These are phyloP conservation scores for Epinephelus moara DNA, from an alignment of 2,113 vertebrate species.

Conservation along the genomic window DNA sequence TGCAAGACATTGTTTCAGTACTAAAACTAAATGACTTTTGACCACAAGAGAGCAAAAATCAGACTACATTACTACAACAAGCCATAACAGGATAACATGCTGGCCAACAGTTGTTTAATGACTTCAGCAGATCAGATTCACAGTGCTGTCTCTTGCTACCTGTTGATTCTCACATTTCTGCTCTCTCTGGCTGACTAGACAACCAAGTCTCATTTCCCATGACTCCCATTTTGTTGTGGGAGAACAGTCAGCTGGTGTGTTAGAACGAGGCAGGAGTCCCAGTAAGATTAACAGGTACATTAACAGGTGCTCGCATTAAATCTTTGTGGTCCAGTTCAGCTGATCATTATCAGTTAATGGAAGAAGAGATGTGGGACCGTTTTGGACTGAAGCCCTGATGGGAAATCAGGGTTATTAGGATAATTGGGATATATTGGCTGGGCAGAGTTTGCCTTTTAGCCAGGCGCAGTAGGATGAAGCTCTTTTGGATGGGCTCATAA, in stretches of 20 bases:
- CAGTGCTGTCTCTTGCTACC: neutral
- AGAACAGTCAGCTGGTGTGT: neutral
- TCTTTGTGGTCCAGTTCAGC: conserved; percentile 1
- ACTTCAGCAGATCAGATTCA: neutral
- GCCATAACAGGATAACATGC: neutral
- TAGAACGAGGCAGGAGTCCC: neutral
- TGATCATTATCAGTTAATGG: conserved; percentile 31
- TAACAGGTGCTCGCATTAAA: conserved; percentile 29
- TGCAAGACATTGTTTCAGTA: too few species aligned
- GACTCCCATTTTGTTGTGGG: neutral
- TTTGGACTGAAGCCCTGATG: conserved; percentile 16
- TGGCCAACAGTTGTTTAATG: neutral
- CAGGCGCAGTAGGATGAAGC: conserved; percentile 35
- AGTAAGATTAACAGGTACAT: neutral
- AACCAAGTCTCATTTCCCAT: neutral
- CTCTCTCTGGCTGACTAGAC: neutral
- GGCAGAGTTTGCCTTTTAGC: conserved; percentile 25
- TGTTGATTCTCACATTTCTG: neutral
- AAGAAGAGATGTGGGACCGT: conserved; percentile 20
- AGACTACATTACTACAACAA: neutral
- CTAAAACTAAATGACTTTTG: neutral
- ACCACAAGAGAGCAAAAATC: neutral
- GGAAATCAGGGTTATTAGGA: conserved; percentile 32
- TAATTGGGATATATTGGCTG: conserved; percentile 51
- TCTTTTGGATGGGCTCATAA: conserved; percentile 42